Evolutionary conservation across 1,140 invertebrate species (phyloP), one percentile per base, ranked within the genome.

Genomic region (Tetranychus cinnabarinus): DNA sequence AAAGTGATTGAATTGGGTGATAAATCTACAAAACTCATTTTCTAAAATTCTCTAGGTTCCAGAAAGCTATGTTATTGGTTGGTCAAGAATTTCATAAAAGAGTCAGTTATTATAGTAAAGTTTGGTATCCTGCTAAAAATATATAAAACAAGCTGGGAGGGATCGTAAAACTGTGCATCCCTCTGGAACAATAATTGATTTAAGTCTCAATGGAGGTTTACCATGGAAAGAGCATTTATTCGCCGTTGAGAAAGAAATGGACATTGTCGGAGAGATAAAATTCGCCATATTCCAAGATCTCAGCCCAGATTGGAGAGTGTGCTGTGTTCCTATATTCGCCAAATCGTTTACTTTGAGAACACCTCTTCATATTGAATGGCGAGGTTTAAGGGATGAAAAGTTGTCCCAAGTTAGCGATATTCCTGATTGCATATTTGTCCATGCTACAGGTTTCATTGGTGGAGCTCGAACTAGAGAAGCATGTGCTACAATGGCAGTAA

Each of bases 181-280:
- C 34, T 79, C 77, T 70, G 90, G 90, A 1, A 77, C 87, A 73
- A 88, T 96, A 60, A 73, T 95, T 1, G 72, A 81, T 60, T 75
- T 96, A 37, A 50, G 59, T 7, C 15, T 10, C 31, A 23, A n/a
- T 45, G 34, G 45, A 31, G 72, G 77, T 13, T 81, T 80, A 68
- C 88, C 89, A 0, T 97, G 90, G 89, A 86, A 88, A 69, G 81
- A 88, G 58, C 89, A 95, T 74, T 75, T 95, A 39, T 82, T 82
- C 66, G 74, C 78, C 46, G 67, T 97, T 56, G 92, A 97, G 76
- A 76, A 81, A 64, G 81, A 86, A 69, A 68, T 82, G 63, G 73
- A 77, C 0, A 70, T 92, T 8, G 72, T 77, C 34, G 64, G 67
- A 23, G 62, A 65, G 13, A 79, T 92, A 4, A 86, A 86, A 69